Evolutionary conservation across 1,140 invertebrate species (phyloP).

Genomic region (Caenorhabditis briggsae): DNA sequence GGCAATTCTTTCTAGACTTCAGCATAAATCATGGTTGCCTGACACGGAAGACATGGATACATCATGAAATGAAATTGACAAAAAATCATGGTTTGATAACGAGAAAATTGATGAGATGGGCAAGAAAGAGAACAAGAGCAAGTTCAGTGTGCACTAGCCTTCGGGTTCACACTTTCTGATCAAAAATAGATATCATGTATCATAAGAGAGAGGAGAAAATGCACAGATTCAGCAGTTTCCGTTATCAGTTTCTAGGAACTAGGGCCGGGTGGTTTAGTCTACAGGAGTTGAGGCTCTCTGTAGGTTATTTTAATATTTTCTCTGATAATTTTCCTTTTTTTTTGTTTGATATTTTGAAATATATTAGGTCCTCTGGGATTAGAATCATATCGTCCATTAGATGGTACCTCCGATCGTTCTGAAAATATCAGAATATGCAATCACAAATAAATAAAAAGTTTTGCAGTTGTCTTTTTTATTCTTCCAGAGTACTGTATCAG

Average conservation of each 20-base stretch:
- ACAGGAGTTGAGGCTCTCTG: background rate
- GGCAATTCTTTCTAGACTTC: background rate
- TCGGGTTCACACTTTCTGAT: background rate
- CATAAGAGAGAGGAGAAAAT: background rate
- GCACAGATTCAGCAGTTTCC: background rate
- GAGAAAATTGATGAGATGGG: background rate
- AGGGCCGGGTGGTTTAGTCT: background rate
- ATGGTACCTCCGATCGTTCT: too few species aligned
- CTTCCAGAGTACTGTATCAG: too few species aligned
- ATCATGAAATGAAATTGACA: background rate
- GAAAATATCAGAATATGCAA: too few species aligned
- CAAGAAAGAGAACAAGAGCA: constrained; percentile 7
- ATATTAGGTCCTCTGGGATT: too few species aligned
- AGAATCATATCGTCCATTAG: too few species aligned
- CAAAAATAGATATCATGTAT: background rate
- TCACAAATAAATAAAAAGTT: too few species aligned
- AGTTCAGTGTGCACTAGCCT: constrained; percentile 42
- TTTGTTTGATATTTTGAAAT: background rate
- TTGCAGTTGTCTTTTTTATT: too few species aligned
- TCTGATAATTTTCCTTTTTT: background rate
- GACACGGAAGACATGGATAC: background rate
- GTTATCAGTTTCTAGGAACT: constrained; percentile 9
- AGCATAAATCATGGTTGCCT: constrained; percentile 29
- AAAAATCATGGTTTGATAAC: constrained; percentile 1
- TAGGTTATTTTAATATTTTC: background rate